Evolutionary conservation across 2,888 invertebrate genomes (phyloP), one percentile per base, ranked within the genome.

Genomic region (Eustalomyia histrio): DNA sequence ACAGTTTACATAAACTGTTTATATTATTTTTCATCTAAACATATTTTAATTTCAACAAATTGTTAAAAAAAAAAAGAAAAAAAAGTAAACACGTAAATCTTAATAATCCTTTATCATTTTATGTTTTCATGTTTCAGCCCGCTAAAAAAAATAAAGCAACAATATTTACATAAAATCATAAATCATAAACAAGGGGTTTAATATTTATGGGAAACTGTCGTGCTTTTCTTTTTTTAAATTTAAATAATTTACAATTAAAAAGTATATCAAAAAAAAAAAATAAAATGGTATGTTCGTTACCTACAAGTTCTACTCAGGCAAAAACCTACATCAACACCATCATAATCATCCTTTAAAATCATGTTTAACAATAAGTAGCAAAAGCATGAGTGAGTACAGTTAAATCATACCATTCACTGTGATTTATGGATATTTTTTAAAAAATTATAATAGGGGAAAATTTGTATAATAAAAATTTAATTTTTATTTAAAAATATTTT

Each of bases 401-500:
- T 6, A 29, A 29, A 29, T 29, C 29, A 29, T 29, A 29, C 29
- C 3, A 29, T 29, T 7, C 4, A 7, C 29, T 39, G 1, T 39
- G 39, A 39, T 39, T 39, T 39, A 39, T 39, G 10, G 4, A 39
- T 39, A 12, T 39, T 39, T 39, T 39, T 12, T 12, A 39, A 39
- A 39, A 29, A 7, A 29, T 6, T 29, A 12, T 39, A 39, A 39
- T 12, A 12, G 39, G 39, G 39, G 39, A 12, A 39, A 39, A 39
- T 53, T 52, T 53, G 33, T 17, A 17, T 47, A n/a, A n/a, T n/a
- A 24, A 55, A 55, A 65, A 72, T 69, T 69, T 76, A 73, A 68
- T 73, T 58, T 33, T 63, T 68, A 17, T 67, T 64, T 21, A 55
- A 58, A 58, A 55, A 55, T 39, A 76, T 12, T 39, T 39, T n/a